These are phyloP conservation scores for Aspidapion aeneum DNA, from an alignment of 2,888 invertebrate genomes.

Conservation along the genomic window DNA sequence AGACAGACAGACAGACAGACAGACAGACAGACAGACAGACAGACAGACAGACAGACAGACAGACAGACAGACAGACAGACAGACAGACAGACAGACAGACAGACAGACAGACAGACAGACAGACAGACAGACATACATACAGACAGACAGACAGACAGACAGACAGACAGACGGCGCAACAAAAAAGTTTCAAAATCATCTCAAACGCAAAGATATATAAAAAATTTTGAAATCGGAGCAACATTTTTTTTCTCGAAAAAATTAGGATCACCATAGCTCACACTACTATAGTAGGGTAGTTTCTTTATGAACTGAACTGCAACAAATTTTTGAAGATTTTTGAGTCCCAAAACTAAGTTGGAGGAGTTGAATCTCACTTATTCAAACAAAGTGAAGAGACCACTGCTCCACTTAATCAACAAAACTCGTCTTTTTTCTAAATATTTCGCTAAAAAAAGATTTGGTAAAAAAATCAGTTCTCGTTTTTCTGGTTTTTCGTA, in stretches of 20 bases:
- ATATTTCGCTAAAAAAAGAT: not conserved
- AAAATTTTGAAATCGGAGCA: no score
- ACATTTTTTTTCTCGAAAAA: no score
- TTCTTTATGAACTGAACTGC: not conserved
- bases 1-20: no score
- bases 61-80: not conserved
- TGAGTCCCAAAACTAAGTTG: constrained; percentile 41
- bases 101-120: not conserved
- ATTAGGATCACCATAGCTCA: no score
- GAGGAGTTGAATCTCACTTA: constrained; percentile 50
- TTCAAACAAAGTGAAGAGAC: constrained; percentile 45
- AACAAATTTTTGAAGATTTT: constrained; percentile 1
- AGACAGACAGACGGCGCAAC: no score
- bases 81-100: not conserved
- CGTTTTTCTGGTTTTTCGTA: not conserved
- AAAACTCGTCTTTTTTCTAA: constrained; percentile 25
- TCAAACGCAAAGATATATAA: no score
- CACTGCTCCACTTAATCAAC: constrained; percentile 47
- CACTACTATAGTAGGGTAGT: not conserved
- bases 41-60: not conserved
- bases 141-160: no score
- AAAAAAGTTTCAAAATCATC: no score
- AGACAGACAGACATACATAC: no score
- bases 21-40: no score
- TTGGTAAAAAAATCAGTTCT: no score